Evolutionary conservation across 2,113 vertebrate species (phyloP).

Genomic region (Tautogolabrus adspersus): DNA sequence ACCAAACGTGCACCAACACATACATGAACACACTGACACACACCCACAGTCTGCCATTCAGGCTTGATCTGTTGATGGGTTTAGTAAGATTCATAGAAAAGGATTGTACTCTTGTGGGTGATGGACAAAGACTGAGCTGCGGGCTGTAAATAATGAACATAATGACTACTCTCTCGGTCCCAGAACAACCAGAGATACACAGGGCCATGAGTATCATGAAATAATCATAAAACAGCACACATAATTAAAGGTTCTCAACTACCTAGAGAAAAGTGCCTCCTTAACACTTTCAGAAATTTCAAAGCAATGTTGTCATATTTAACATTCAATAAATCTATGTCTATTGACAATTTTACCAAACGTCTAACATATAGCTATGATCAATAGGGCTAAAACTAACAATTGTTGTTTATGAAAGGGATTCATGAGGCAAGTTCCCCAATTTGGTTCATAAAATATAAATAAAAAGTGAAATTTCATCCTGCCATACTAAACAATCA

Average conservation of each 20-base stretch:
- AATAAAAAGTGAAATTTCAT: too few species aligned
- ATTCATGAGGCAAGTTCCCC: too few species aligned
- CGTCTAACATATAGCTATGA: too few species aligned
- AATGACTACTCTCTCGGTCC: slow-evolving; percentile 9
- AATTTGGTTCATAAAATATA: too few species aligned
- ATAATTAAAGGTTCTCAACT: slow-evolving; percentile 16
- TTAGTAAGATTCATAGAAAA: not conserved
- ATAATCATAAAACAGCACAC: slow-evolving; percentile 10
- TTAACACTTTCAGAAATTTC: not conserved
- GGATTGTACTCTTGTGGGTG: not conserved
- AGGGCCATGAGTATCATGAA: slow-evolving; percentile 11
- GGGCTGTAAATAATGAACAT: slow-evolving; percentile 43
- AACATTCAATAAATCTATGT: too few species aligned
- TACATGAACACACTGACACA: not conserved
- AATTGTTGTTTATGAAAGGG: too few species aligned
- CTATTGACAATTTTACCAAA: too few species aligned
- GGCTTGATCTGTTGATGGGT: not conserved
- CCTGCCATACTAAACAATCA: too few species aligned
- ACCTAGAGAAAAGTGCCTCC: not conserved
- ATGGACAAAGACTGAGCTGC: slow-evolving; percentile 11
- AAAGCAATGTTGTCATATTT: too few species aligned
- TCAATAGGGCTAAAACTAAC: too few species aligned
- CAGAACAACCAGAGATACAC: slow-evolving; percentile 27
- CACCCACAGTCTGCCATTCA: not conserved
- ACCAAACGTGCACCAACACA: too few species aligned